Conservation (phyloP, 2,113 vertebrate species). For the Dasypus novemcinctus region DNA sequence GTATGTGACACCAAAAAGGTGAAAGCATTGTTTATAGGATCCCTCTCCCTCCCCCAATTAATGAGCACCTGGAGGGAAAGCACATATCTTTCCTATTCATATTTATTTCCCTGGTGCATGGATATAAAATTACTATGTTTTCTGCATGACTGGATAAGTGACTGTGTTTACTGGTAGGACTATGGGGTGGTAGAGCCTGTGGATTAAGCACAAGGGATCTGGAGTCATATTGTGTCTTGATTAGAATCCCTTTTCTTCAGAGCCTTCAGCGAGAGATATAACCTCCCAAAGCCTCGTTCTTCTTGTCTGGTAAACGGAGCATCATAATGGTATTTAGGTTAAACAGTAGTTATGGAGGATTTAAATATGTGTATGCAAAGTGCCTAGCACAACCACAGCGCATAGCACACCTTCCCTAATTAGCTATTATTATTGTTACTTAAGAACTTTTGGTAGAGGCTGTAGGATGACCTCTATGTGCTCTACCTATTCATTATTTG, state of each 20-base stretch:
- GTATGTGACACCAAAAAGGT: not conserved
- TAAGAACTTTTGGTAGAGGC: not conserved
- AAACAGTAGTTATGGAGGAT: not conserved
- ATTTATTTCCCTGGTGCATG: not conserved
- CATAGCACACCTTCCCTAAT: not conserved
- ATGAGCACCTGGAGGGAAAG: not conserved
- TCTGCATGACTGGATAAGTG: not conserved
- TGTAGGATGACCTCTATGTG: not conserved
- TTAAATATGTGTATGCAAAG: not conserved
- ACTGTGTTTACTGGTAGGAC: not conserved
- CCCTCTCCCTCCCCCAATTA: not conserved
- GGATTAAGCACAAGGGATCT: not conserved
- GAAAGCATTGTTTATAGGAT: not conserved
- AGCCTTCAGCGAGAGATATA: not conserved
- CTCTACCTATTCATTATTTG: not conserved
- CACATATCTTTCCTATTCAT: not conserved
- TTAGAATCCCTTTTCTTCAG: not conserved
- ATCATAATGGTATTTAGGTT: not conserved
- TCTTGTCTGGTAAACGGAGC: not conserved
- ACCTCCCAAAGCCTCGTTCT: not conserved
- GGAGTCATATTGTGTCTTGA: not conserved
- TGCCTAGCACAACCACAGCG: not conserved
- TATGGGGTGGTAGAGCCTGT: not conserved
- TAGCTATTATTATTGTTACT: not conserved
- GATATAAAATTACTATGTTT: not conserved